Base-by-base conservation (phyloP, 2,797 vertebrate species). In the Cebuella pygmaea region DNA sequence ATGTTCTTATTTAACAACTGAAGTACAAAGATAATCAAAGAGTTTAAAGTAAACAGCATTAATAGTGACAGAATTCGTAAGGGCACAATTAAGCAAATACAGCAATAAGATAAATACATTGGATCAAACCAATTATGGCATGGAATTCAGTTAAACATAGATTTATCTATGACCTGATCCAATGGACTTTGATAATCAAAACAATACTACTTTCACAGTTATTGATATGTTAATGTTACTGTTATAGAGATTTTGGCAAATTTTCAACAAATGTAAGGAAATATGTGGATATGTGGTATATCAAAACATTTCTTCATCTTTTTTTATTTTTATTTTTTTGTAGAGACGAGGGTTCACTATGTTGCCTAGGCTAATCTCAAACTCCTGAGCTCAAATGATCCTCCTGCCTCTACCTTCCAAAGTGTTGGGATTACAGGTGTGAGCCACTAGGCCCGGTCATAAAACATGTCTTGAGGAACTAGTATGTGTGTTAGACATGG, bases 21-120 rank as follows among this genome's bases (percentile, higher is more conserved):
- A 92, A 87, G 50, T 76, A 33, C 52, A 95, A 95, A 75, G n/a
- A 39, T 46, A 96, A 88, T 83, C 79, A 46, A 85, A 84, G 36
- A 59, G n/a, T 95, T 92, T 59, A 86, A 76, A 85, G 6, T 91
- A 95, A 91, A 80, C 30, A 88, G 59, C 39, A 55, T 55, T 93
- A 81, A 91, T 75, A 96, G 44, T 90, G 90, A 95, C 27, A 50
- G 13, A 86, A 94, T 86, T 88, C 92, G 97, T 97, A 96, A 96
- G 50, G 48, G n/a, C 39, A 79, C 6, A 39, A 89, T 89, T 64
- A 86, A 95, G 70, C 33, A 96, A 92, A 88, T 76, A 24, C 24
- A 50, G 12, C 20, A 44, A 22, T 84, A 80, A 74, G 39, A 50
- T 46, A 79, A 93, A 41, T 41, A 85, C 5, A 64, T 7, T 89